Evolutionary conservation across 2,888 invertebrate genomes (phyloP), one percentile per base, ranked within the genome.

Genomic region (Macrophya alboannulata): DNA sequence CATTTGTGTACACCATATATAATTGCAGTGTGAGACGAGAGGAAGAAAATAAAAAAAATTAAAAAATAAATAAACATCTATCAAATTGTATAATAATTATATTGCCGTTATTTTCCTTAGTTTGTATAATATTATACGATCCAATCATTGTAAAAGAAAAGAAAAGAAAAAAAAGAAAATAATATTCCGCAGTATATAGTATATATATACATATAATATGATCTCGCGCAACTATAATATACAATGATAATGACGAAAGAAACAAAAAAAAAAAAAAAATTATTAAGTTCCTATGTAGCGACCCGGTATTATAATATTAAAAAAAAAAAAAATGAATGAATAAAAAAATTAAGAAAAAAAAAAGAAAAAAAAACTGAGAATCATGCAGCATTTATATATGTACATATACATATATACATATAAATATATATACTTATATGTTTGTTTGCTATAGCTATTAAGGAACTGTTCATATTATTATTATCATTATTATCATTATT

Each of bases 281-380:
- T 76, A 48, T 76, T 48, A 45, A 76, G 76, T 76, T 76, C 76
- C 76, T 76, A 76, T 31, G 3, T 76, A 76, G 76, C 76, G 76
- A 48, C 76, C 48, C 76, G 76, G 48, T 76, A 51, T 76, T 76
- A 76, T 71, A 37, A 12, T 25, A 37, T 37, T 10, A 71, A 37
- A 15, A 71, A 71, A 40, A 71, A 37, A 15, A 71, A 71, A 40
- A 8, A 62, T 48, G 4, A 48, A 10, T 48, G 4, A 12, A 21
- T 25, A 62, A 12, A 21, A 25, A 21, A 62, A 21, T n/a, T n/a
- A 21, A 21, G 25, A 62, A 21, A 25, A 21, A 9, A 21, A 21
- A 62, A 25, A 21, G 62, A 21, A 62, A 21, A 62, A 9, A 62
- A 62, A 59, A 59, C 59, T 31, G 31, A 9, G 25, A 25, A 21